These are phyloP conservation scores for Cyclargus thomasi DNA, from an alignment of 1,140 invertebrate species.

Conservation along the genomic window DNA sequence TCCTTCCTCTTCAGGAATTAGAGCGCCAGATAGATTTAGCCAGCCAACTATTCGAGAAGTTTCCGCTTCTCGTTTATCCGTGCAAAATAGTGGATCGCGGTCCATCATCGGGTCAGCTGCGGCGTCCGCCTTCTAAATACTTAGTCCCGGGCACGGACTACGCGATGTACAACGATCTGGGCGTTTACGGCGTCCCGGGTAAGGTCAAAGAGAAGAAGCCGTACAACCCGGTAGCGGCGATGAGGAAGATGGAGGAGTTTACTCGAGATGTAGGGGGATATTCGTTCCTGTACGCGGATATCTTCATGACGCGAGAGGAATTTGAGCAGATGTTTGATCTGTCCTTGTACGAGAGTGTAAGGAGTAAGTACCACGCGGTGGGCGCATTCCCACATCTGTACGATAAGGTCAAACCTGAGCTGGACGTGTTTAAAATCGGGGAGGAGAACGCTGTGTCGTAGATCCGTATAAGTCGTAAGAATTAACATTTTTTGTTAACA, in stretches of 20 bases:
- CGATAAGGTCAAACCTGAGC: slow-evolving; percentile 87
- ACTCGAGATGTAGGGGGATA: slow-evolving; percentile 80
- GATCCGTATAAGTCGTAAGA: background rate
- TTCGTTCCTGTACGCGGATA: slow-evolving; percentile 82
- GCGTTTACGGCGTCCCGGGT: slow-evolving; percentile 86
- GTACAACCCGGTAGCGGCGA: slow-evolving; percentile 64
- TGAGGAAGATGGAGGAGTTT: slow-evolving; percentile 72
- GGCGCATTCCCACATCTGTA: slow-evolving; percentile 89
- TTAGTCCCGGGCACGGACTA: slow-evolving; percentile 74
- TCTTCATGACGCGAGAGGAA: slow-evolving; percentile 89
- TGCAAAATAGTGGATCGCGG: slow-evolving; percentile 82
- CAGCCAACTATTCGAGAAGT: slow-evolving; percentile 81
- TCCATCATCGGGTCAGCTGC: slow-evolving; percentile 83
- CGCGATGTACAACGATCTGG: slow-evolving; percentile 86
- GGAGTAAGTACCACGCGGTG: slow-evolving; percentile 78
- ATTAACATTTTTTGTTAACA: background rate
- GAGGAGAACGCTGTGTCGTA: slow-evolving; percentile 75
- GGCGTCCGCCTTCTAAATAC: slow-evolving; percentile 76
- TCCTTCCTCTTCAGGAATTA: slow-evolving; percentile 83
- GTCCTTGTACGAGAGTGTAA: slow-evolving; percentile 82
- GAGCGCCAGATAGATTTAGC: slow-evolving; percentile 81
- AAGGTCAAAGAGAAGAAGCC: slow-evolving; percentile 77
- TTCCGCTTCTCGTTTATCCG: slow-evolving; percentile 89
- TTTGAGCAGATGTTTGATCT: slow-evolving; percentile 91
- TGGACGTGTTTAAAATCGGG: slow-evolving; percentile 80